A percentile compares a stretch with the other conserved stretches of the same genome.
Evolutionary conservation across 2,888 invertebrate genomes (phyloP).

Genomic region (Chouioia cunea): DNA sequence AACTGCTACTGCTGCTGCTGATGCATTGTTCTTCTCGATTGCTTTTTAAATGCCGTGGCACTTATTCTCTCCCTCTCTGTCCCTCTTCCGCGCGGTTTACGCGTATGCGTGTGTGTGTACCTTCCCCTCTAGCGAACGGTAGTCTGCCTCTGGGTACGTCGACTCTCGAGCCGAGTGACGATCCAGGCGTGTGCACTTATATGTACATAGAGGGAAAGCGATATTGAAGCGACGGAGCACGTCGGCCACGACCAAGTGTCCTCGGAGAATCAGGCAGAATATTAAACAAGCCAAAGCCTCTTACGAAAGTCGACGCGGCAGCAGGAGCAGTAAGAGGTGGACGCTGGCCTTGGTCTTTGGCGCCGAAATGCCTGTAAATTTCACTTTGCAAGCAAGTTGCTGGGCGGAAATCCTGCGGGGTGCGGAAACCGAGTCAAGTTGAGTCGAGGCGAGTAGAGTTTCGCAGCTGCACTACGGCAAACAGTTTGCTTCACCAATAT

Average conservation of each 20-base stretch:
- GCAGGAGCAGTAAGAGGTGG: too few relatives aligned
- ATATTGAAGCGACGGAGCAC: not conserved
- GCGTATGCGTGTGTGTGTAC: not conserved
- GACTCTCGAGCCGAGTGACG: slow-evolving; percentile 1
- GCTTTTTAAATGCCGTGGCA: slow-evolving; percentile 22
- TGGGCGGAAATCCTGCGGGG: slow-evolving; percentile 53
- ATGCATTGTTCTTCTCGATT: slow-evolving; percentile 24
- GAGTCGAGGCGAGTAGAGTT: slow-evolving; percentile 33
- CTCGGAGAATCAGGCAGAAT: slow-evolving; percentile 54
- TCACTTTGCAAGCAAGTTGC: slow-evolving; percentile 62
- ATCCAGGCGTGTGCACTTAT: not conserved
- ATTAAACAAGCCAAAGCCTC: slow-evolving; percentile 56
- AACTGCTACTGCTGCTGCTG: too few relatives aligned
- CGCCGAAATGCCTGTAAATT: slow-evolving; percentile 60
- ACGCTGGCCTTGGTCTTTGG: slow-evolving; percentile 42
- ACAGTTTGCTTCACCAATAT: slow-evolving; percentile 59
- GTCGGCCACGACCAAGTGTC: slow-evolving; percentile 48
- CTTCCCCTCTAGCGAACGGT: not conserved
- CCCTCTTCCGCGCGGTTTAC: too few relatives aligned
- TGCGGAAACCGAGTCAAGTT: not conserved
- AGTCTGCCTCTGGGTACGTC: not conserved
- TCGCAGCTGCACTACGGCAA: slow-evolving; percentile 47
- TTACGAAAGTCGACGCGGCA: not conserved
- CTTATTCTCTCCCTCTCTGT: too few relatives aligned
- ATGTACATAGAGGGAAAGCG: too few relatives aligned